phyloP scores from a whole-genome alignment of 2,888 invertebrate genomes.

The Philereme vetulata region DNA sequence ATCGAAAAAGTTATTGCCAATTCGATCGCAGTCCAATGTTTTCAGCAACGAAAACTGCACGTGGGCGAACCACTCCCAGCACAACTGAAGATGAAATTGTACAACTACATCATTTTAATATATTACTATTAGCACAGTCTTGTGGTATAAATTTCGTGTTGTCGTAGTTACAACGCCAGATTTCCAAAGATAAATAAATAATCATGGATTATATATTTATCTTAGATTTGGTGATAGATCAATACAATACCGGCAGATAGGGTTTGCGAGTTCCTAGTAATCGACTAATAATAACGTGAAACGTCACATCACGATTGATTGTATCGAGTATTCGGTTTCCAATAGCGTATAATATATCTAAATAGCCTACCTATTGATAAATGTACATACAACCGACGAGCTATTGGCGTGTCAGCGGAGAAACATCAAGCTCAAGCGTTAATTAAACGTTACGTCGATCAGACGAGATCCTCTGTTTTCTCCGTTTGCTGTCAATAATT shows the following conservation, averaged over 20 bases:
- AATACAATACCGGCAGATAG: neutral
- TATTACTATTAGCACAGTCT: too few species aligned
- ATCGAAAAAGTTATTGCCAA: neutral
- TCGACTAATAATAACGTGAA: neutral
- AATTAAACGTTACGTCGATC: conserved; percentile 49
- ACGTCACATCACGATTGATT: conserved; percentile 1
- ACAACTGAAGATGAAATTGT: neutral
- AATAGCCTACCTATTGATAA: conserved; percentile 14
- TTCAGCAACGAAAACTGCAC: neutral
- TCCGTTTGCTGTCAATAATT: conserved; percentile 36
- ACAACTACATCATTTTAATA: too few species aligned
- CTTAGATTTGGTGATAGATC: too few species aligned
- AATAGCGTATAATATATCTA: conserved; percentile 8
- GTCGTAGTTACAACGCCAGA: neutral
- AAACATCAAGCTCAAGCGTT: conserved; percentile 44
- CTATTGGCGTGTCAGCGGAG: conserved; percentile 50
- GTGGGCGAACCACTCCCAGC: neutral
- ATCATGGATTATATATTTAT: too few species aligned
- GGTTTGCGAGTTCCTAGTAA: neutral
- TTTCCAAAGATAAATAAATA: neutral
- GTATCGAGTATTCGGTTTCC: conserved; percentile 9
- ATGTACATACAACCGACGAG: conserved; percentile 40
- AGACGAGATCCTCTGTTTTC: conserved; percentile 46
- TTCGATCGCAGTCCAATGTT: neutral
- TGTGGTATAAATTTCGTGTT: neutral